These are phyloP conservation scores for Heliothis peltigera DNA, from an alignment of 2,888 invertebrate genomes.

Conservation along the genomic window DNA sequence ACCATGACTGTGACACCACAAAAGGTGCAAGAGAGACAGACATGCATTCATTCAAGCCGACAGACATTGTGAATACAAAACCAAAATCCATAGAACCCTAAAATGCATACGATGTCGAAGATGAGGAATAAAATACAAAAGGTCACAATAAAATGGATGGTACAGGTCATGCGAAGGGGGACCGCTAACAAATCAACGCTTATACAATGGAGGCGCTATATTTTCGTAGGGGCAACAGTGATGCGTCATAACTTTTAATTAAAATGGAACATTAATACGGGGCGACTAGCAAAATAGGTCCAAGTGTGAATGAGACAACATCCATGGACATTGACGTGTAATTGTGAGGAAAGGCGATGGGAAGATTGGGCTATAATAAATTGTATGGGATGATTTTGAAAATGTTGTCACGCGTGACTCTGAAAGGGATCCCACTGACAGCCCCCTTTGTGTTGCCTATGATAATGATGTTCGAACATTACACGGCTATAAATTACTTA, in stretches of 20 bases:
- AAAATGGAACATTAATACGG: slow-evolving; percentile 82
- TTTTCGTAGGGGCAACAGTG: slow-evolving; percentile 75
- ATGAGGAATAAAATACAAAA: slow-evolving; percentile 48
- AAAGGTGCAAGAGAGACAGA: slow-evolving; percentile 76
- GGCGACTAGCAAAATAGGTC: slow-evolving; percentile 73
- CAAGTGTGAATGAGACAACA: slow-evolving; percentile 69
- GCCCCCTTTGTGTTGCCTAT: slow-evolving; percentile 43
- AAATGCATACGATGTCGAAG: slow-evolving; percentile 38
- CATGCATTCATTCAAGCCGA: slow-evolving; percentile 81
- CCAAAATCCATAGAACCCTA: slow-evolving; percentile 61
- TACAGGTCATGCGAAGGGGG: slow-evolving; percentile 77
- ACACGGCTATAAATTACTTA: slow-evolving; percentile 40
- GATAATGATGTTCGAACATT: slow-evolving; percentile 60
- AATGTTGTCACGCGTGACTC: slow-evolving; percentile 78
- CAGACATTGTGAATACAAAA: slow-evolving; percentile 74
- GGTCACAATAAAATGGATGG: slow-evolving; percentile 72
- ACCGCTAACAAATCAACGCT: slow-evolving; percentile 83
- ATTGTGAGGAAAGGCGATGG: slow-evolving; percentile 76
- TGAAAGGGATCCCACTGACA: slow-evolving; percentile 69
- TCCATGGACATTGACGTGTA: slow-evolving; percentile 80
- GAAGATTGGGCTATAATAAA: slow-evolving; percentile 72
- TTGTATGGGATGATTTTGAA: slow-evolving; percentile 70
- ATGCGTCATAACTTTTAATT: slow-evolving; percentile 89
- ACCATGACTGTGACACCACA: slow-evolving; percentile 77
- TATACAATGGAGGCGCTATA: slow-evolving; percentile 73